Conservation (phyloP, 2,888 invertebrate species). For the Dromius quadrimaculatus region DNA sequence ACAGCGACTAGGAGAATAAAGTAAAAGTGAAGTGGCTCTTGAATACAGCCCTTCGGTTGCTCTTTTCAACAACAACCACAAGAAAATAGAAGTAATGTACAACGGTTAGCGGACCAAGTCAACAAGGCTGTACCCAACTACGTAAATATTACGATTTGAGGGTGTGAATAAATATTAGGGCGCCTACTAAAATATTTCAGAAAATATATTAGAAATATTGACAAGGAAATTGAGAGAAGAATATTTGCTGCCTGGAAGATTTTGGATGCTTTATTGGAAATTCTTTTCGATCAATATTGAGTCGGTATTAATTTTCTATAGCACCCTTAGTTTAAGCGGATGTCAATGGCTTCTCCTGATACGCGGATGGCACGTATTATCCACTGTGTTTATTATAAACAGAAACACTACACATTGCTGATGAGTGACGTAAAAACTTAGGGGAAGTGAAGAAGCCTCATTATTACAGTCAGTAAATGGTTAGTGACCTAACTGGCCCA, state of each 20-base stretch:
- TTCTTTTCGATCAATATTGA: not conserved
- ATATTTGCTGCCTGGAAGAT: not conserved
- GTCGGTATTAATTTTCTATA: not conserved
- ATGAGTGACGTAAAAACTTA: slow-evolving; percentile 3
- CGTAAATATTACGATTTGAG: not conserved
- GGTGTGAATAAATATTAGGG: not conserved
- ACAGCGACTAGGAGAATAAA: not conserved
- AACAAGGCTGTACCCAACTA: not conserved
- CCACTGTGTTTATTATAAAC: slow-evolving; percentile 4
- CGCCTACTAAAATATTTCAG: no score
- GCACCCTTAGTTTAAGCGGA: not conserved
- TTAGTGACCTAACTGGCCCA: not conserved
- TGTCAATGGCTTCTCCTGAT: slow-evolving; percentile 18
- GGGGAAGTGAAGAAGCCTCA: slow-evolving; percentile 13
- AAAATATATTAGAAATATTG: not conserved
- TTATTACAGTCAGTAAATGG: not conserved
- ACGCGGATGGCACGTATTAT: not conserved
- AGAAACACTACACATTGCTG: slow-evolving; percentile 26
- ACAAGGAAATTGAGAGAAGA: not conserved
- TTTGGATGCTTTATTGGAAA: not conserved
- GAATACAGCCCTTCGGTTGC: no score
- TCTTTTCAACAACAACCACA: not conserved
- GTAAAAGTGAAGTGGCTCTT: not conserved
- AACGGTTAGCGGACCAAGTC: not conserved
- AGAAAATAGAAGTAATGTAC: not conserved